Percentiles rank a stretch among this genome's conserved stretches.
Conservation (phyloP, 2,888 invertebrate species). For the Chromoteleia sp. region DNA sequence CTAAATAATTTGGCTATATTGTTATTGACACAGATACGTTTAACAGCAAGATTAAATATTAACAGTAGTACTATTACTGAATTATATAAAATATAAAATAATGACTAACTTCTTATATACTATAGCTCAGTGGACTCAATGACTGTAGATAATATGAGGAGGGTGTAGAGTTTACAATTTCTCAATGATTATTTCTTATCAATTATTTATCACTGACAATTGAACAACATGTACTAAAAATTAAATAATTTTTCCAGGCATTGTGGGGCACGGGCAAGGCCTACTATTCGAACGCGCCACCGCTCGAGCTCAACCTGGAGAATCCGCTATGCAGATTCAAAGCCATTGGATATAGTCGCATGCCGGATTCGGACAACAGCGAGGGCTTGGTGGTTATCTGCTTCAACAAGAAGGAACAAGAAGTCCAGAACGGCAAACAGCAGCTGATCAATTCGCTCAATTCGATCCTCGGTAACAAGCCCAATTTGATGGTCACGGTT, state of each 20-base stretch:
- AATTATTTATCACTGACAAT: too few relatives aligned
- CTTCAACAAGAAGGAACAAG: conserved; percentile 93
- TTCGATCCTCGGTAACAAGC: conserved; percentile 92
- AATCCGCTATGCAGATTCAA: conserved; percentile 98
- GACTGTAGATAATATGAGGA: too few relatives aligned
- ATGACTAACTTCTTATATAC: too few relatives aligned
- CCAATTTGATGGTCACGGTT: conserved; percentile 91
- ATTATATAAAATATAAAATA: too few relatives aligned
- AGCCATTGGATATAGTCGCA: conserved; percentile 95
- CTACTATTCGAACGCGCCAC: conserved; percentile 91
- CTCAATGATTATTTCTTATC: too few relatives aligned
- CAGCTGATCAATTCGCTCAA: conserved; percentile 88
- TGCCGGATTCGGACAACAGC: conserved; percentile 94
- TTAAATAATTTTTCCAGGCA: conserved; percentile 89
- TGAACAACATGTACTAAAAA: too few relatives aligned
- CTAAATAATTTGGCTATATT: too few relatives aligned
- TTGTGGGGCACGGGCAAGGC: conserved; percentile 94
- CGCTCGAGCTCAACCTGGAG: conserved; percentile 93
- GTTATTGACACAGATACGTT: too few relatives aligned
- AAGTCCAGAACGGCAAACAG: conserved; percentile 86
- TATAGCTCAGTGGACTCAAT: too few relatives aligned
- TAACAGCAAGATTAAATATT: too few relatives aligned
- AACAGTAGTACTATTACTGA: too few relatives aligned
- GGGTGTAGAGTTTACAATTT: too few relatives aligned
- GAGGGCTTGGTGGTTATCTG: conserved; percentile 95